These are phyloP conservation scores for Apoda limacodes DNA, from an alignment of 2,888 invertebrate genomes.

Conservation along the genomic window DNA sequence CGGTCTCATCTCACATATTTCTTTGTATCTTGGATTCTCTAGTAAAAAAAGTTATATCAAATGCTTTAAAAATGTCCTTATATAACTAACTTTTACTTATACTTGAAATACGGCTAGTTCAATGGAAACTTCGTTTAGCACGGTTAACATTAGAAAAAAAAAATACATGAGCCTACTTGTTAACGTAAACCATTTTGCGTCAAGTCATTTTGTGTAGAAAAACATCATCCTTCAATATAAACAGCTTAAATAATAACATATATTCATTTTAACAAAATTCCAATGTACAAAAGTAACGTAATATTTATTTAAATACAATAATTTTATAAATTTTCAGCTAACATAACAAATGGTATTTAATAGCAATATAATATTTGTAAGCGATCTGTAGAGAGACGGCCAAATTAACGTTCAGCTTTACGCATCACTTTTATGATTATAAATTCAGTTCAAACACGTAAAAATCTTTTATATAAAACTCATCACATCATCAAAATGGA, in stretches of 20 bases:
- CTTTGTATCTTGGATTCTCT: conserved; percentile 57
- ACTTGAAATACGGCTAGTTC: conserved; percentile 54
- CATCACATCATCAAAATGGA: too few relatives aligned
- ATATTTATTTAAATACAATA: conserved; percentile 56
- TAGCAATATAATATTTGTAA: too few relatives aligned
- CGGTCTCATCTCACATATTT: conserved; percentile 59
- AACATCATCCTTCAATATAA: conserved; percentile 61
- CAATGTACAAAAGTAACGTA: conserved; percentile 68
- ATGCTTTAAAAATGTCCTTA: conserved; percentile 71
- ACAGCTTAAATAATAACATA: conserved; percentile 66
- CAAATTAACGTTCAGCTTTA: too few relatives aligned
- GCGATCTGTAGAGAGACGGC: conserved; percentile 12
- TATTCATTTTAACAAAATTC: conserved; percentile 53
- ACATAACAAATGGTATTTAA: conserved; percentile 53
- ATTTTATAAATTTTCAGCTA: conserved; percentile 53
- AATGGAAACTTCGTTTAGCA: conserved; percentile 54
- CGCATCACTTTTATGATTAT: too few relatives aligned
- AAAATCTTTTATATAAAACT: too few relatives aligned
- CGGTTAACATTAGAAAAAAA: conserved; percentile 56
- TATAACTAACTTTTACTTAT: conserved; percentile 62
- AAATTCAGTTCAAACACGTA: too few relatives aligned
- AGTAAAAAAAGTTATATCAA: conserved; percentile 70
- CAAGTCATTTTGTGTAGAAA: conserved; percentile 57
- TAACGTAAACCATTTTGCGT: conserved; percentile 54
- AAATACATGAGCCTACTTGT: conserved; percentile 56